Evolutionary conservation across 1,140 invertebrate genomes (phyloP), one percentile per base, ranked within the genome.

Genomic region (Palaemon carinicauda): DNA sequence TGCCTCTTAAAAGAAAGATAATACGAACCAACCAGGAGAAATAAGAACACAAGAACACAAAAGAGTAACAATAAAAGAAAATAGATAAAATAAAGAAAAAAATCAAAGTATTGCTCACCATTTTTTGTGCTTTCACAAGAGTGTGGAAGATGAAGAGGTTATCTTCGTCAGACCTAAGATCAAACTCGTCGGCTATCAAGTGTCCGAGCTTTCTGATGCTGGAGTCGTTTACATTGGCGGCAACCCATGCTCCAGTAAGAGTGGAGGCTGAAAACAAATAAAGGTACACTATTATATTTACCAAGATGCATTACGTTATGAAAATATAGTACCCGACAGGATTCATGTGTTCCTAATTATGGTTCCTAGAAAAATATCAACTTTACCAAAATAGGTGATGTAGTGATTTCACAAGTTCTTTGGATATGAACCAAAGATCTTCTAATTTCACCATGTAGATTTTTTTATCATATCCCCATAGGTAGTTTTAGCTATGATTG

Each of bases 161-260:
- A 53, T 88, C 82, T 65, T 87, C 86, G 33, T 89, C 88, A 29
- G 85, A 85, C 51, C 88, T 71, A 24, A 80, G 54, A 75, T 89
- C 88, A 74, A 81, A 89, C 69, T 89, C 85, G 50, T 89, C 73
- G 0, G 88, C 88, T n/a, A 89, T 75, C n/a, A 85, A 75, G 21
- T 80, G 73, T 27, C 85, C 83, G 7, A 88, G 60, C 15, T 85
- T 78, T 27, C 51, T 74, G 9, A 88, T 60, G 24, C 50, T 80
- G 29, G 51, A 29, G 24, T 82, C 77, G 54, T 80, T 79, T 10
- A 78, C 60, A 78, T 75, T 53, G 17, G 52, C 73, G 24, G 50
- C 29, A 27, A 65, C 73, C 87, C 87, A 88, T 12, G 21, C 15
- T 31, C 87, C 81, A 56, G 29, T 24, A 27, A 51, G 74, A 9